Evolutionary conservation across 2,797 vertebrate species (phyloP), one percentile per base, ranked within the genome.

Genomic region (Staurois parvus): DNA sequence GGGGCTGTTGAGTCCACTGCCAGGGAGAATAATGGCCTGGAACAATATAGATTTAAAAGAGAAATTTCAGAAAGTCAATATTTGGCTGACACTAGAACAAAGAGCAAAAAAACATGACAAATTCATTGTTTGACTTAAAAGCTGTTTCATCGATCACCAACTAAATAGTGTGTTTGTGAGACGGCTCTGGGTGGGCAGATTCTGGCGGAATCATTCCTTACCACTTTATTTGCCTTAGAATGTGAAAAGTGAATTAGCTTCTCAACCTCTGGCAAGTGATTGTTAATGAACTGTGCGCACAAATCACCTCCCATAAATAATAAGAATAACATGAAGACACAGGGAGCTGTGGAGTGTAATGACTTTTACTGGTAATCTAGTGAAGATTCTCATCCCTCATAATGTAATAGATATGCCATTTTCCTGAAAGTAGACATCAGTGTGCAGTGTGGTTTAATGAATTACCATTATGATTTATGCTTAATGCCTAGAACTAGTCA

Each of bases 221-320:
- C 48, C 48, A 37, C 66, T 52, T 76, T 77, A 84, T 78, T 77
- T 59, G 83, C 68, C 42, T 32, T 72, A 72, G 48, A 59, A 32
- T 62, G 74, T 4, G 37, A 67, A 37, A 78, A 59, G 29, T 37
- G 52, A 84, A 84, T 84, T 84, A 78, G 76, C 75, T 79, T 66
- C 17, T 10, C 67, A 62, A 77, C 68, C 73, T 40, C 73, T 59
- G 64, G 73, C 73, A 72, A 84, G 48, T 59, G 76, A 79, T 84
- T 72, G 68, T 72, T 84, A 84, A 84, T 84, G 68, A 84, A 79
- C 12, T 79, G 45, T 72, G 48, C 34, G 26, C 76, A 73, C 83
- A 84, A 79, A 84, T 84, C 83, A 73, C 83, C 74, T 42, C 56
- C 67, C 32, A 84, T 84, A 84, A 72, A 79, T 77, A 69, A 84